Conservation (phyloP, 2,888 invertebrate genomes). For the Trichogramma evanescens region DNA sequence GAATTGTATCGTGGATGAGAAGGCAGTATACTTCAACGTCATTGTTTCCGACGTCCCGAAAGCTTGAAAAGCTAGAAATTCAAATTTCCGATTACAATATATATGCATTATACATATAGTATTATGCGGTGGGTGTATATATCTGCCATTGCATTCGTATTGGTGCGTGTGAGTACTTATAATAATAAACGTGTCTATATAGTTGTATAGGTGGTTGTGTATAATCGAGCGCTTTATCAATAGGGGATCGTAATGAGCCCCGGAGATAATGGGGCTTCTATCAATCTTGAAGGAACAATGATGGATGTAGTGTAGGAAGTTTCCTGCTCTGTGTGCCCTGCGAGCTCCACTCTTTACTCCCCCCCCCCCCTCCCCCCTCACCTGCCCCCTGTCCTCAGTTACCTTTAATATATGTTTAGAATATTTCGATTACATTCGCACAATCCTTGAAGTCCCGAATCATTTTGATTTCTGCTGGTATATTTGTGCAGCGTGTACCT, state of each 20-base stretch:
- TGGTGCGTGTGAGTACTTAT: too few species aligned
- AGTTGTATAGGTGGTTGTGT: constrained; percentile 9
- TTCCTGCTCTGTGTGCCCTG: constrained; percentile 7
- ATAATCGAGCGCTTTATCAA: constrained; percentile 45
- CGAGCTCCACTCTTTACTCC: background rate
- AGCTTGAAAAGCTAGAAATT: constrained; percentile 38
- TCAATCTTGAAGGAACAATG: constrained; percentile 46
- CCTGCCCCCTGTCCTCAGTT: too few species aligned
- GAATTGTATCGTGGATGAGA: constrained; percentile 10
- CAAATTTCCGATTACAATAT: constrained; percentile 41
- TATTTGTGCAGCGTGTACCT: background rate
- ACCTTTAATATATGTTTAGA: too few species aligned
- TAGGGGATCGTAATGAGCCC: constrained; percentile 45
- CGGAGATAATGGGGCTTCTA: constrained; percentile 44
- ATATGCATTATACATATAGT: too few species aligned
- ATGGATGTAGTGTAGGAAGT: constrained; percentile 37
- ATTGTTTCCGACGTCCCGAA: constrained; percentile 31
- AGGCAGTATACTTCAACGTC: constrained; percentile 31
- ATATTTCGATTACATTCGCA: background rate
- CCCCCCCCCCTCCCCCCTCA: too few species aligned
- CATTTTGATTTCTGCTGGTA: too few species aligned
- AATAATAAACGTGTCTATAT: too few species aligned
- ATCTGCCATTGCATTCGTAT: too few species aligned
- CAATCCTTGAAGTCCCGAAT: background rate
- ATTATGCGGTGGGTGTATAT: too few species aligned